Percentiles rank a stretch among this genome's conserved stretches.
phyloP scores from a whole-genome alignment of 2,888 invertebrate genomes.

The Eristalis tenax region DNA sequence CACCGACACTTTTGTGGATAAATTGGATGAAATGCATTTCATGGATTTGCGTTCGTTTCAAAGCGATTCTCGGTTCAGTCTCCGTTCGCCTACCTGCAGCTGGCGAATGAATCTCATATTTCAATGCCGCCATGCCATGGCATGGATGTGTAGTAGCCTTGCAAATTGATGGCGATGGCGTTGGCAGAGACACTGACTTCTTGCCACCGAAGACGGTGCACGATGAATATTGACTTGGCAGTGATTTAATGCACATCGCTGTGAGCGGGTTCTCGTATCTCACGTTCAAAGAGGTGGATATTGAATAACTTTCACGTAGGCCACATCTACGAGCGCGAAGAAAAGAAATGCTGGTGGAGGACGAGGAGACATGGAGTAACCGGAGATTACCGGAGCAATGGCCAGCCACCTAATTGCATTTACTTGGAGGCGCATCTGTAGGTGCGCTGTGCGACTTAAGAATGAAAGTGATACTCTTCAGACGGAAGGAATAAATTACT shows the following conservation, averaged over 20 bases:
- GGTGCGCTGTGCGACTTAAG: background rate
- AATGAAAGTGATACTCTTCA: background rate
- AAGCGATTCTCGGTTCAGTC: slow-evolving; percentile 37
- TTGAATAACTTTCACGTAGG: slow-evolving; percentile 29
- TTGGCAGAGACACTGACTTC: slow-evolving; percentile 20
- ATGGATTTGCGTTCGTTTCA: slow-evolving; percentile 17
- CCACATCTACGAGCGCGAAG: background rate
- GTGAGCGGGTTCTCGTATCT: slow-evolving; percentile 1
- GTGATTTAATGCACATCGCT: slow-evolving; percentile 12
- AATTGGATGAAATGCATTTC: slow-evolving; percentile 45
- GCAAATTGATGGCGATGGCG: slow-evolving; percentile 1
- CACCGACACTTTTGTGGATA: slow-evolving; percentile 47
- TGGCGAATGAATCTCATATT: slow-evolving; percentile 44
- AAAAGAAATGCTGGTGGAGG: background rate
- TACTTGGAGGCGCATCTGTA: background rate
- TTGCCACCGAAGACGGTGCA: slow-evolving; percentile 1
- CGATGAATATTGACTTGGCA: slow-evolving; percentile 14
- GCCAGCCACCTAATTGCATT: background rate
- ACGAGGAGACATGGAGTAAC: background rate
- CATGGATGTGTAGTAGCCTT: slow-evolving; percentile 31
- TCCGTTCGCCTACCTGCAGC: background rate
- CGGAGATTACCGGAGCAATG: too few relatives aligned
- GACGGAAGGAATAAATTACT: background rate
- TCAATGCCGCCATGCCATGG: slow-evolving; percentile 34
- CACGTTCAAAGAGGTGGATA: background rate